Evolutionary conservation across 2,888 invertebrate genomes (phyloP), one percentile per base, ranked within the genome.

Genomic region (Halictus quadricinctus): DNA sequence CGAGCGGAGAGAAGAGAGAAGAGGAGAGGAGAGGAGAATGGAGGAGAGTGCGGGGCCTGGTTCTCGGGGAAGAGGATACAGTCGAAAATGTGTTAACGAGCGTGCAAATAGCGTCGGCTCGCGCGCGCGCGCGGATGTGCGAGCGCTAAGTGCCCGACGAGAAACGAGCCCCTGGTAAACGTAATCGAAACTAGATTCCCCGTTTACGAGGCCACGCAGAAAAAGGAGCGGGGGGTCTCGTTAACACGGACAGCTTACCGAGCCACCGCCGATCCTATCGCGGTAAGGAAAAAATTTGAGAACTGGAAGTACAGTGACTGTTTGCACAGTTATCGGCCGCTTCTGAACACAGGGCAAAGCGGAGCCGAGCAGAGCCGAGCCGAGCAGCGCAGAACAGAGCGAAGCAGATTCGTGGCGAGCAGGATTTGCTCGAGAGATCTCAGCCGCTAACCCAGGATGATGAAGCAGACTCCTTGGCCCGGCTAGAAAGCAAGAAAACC

Each of bases 31-130:
- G 48, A 48, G 48, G n/a, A 58, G n/a, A 12, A 15, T 12, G n/a
- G n/a, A 12, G 58, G 58, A 58, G 58, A 58, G 58, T 58, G n/a
- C n/a, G 4, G 58, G 58, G n/a, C 5, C n/a, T n/a, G 58, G 58
- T 58, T 58, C 54, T 8, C 43, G 21, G 73, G 54, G 80, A 36
- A 72, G 88, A 82, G 83, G 81, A 78, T 80, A 76, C 85, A 78
- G 80, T 86, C 88, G 90, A 91, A 92, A 91, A 91, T 87, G 90
- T 90, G 91, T 90, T 92, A 92, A 92, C 88, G 90, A 90, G 82
- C 89, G 88, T 79, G 90, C 89, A 92, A 92, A 92, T 87, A 91
- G 84, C 79, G 79, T 66, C 72, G 82, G 84, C 72, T 85, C 36
- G 36, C 36, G 36, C 36, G 36, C 64, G 64, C 64, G 64, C 64